Percentiles rank a stretch among this genome's conserved stretches.
Conservation (phyloP, 92 coral and sea anemone genomes). For the Ricordea florida region DNA sequence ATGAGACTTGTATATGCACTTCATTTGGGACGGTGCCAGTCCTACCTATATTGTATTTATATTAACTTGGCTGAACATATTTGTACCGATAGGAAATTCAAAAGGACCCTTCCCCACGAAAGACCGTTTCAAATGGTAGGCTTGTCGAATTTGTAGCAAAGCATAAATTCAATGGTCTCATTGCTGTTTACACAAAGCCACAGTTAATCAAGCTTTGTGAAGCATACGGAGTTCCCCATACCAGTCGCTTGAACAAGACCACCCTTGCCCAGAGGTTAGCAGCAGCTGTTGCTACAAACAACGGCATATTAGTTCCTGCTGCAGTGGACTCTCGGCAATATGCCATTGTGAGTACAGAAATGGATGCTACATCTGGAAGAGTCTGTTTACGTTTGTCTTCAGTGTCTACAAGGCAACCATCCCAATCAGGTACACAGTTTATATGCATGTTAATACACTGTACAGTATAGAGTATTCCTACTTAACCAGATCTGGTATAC, state of each 20-base stretch:
- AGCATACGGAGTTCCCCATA: conserved; percentile 29
- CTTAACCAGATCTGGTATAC: too few relatives aligned
- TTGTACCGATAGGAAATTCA: conserved; percentile 6
- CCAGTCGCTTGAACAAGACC: not conserved
- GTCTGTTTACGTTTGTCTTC: not conserved
- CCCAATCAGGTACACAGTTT: too few relatives aligned
- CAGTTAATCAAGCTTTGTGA: conserved; percentile 28
- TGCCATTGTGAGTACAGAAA: not conserved
- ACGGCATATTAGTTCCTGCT: not conserved
- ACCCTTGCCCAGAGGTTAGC: conserved; percentile 18
- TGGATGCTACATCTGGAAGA: not conserved
- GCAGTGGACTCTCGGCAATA: not conserved
- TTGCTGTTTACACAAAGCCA: conserved; percentile 15
- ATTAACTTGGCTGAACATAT: not conserved
- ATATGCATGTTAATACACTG: too few relatives aligned
- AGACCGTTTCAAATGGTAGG: conserved; percentile 29
- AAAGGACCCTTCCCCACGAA: conserved; percentile 13
- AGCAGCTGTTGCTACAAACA: not conserved
- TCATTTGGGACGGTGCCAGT: too few relatives aligned
- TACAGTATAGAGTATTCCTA: too few relatives aligned
- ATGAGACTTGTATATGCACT: too few relatives aligned
- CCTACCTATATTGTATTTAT: not conserved
- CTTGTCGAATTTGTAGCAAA: conserved; percentile 16
- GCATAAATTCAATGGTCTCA: conserved; percentile 21
- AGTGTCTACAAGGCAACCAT: too few relatives aligned